Conservation (phyloP, 2,797 vertebrate species). For the Anguilla obscura region DNA sequence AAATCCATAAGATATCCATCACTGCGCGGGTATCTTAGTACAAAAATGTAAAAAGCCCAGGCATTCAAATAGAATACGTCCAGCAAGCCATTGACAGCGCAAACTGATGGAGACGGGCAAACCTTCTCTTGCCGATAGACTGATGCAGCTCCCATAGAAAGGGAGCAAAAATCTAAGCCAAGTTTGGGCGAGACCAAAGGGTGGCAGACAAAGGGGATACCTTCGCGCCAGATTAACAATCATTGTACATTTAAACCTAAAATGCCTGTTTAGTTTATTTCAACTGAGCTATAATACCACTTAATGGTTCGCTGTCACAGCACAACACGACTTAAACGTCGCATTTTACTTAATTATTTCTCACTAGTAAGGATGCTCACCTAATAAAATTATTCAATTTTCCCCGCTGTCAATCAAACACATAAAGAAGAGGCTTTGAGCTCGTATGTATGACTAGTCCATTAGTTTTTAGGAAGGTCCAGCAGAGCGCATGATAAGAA, state of each 20-base stretch:
- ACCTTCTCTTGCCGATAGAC: conserved; percentile 43
- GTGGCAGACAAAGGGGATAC: conserved; percentile 49
- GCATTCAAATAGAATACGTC: conserved; percentile 58
- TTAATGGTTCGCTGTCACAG: neutral
- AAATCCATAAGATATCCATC: conserved; percentile 63
- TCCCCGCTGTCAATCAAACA: conserved; percentile 5
- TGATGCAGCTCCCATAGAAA: conserved; percentile 33
- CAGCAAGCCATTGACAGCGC: conserved; percentile 51
- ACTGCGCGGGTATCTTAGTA: conserved; percentile 46
- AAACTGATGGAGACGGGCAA: conserved; percentile 51
- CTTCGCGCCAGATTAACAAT: neutral
- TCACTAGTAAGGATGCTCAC: neutral
- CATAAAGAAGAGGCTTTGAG: conserved; percentile 6
- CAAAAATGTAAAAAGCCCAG: conserved; percentile 46
- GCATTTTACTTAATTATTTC: neutral
- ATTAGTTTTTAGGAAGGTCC: conserved; percentile 1
- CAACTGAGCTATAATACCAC: neutral
- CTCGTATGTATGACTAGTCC: neutral
- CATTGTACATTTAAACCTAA: neutral
- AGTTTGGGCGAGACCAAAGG: conserved; percentile 65
- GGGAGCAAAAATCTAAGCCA: conserved; percentile 48
- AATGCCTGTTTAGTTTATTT: neutral
- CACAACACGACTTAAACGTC: neutral
- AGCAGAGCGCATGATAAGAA: neutral
- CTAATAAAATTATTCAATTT: conserved; percentile 11